phyloP scores from a whole-genome alignment of 2,888 invertebrate genomes.

The Napeogenes sylphis region DNA sequence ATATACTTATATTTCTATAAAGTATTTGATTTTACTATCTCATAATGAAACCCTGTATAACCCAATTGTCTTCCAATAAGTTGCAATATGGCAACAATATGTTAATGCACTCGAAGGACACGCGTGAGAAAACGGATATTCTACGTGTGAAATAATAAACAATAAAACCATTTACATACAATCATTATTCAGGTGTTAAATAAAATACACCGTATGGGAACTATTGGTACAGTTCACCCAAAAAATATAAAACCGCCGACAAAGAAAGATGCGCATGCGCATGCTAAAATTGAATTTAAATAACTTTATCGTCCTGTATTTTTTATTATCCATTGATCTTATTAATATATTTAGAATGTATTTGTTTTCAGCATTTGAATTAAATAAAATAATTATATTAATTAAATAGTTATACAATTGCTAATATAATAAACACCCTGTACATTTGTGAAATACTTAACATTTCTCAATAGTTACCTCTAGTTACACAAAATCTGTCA shows the following conservation, averaged over 20 bases:
- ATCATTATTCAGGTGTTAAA: slow-evolving; percentile 25
- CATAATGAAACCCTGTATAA: too few species aligned
- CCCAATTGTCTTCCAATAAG: neutral
- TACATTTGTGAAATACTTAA: neutral
- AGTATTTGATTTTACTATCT: too few species aligned
- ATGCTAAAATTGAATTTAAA: neutral
- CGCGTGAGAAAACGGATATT: slow-evolving; percentile 18
- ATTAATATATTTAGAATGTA: too few species aligned
- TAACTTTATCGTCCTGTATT: too few species aligned
- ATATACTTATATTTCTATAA: too few species aligned
- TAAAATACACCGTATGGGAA: slow-evolving; percentile 25
- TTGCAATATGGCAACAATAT: neutral
- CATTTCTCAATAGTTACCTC: slow-evolving; percentile 9
- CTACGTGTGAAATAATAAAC: slow-evolving; percentile 33
- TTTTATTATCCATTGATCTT: too few species aligned
- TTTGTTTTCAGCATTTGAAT: too few species aligned
- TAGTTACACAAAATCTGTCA: neutral
- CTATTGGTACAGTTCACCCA: slow-evolving; percentile 6
- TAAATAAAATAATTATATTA: too few species aligned
- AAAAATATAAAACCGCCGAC: slow-evolving; percentile 5
- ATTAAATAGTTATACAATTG: too few species aligned
- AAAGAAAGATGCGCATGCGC: neutral
- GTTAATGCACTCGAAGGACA: slow-evolving; percentile 1
- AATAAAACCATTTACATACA: slow-evolving; percentile 33
- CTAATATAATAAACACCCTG: neutral